Conservation (phyloP, 2,113 vertebrate genomes). For the Morone chrysops region DNA sequence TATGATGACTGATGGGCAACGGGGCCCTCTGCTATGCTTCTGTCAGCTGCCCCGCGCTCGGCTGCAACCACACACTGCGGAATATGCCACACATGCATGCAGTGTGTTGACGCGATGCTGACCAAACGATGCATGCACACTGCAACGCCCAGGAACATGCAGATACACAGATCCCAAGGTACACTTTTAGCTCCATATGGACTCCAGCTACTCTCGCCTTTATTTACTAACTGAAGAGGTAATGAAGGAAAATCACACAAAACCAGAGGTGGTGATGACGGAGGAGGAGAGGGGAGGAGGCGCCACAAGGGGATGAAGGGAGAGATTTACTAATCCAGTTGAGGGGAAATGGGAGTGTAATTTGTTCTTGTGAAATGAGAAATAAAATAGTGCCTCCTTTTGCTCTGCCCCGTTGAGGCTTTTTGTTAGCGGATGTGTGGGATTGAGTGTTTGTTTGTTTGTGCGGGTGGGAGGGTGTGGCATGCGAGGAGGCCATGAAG, state of each 20-base stretch:
- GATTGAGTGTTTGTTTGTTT: constrained; percentile 65
- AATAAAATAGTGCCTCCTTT: constrained; percentile 54
- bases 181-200: constrained; percentile 35
- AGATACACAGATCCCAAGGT: neutral
- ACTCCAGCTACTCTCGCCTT: constrained; percentile 35
- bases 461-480: constrained; percentile 53
- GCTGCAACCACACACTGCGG: constrained; percentile 9
- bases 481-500: constrained; percentile 38
- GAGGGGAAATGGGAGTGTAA: constrained; percentile 34
- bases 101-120: constrained; percentile 24
- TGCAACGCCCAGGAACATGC: constrained; percentile 5
- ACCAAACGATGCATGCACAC: constrained; percentile 28
- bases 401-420: constrained; percentile 15
- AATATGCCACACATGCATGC: constrained; percentile 29
- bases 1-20: constrained; percentile 22
- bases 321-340: constrained; percentile 42
- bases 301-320: constrained; percentile 12
- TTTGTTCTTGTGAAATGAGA: constrained; percentile 45
- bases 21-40: constrained; percentile 41
- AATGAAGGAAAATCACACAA: constrained; percentile 63
- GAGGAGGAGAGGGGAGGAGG: constrained; percentile 40
- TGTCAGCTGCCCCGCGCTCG: constrained; percentile 27
- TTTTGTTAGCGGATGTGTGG: constrained; percentile 56
- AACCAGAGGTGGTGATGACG: constrained; percentile 67
- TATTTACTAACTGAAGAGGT: constrained; percentile 60